Evolutionary conservation across 2,888 invertebrate species (phyloP).

Genomic region (Agonum fuliginosum): DNA sequence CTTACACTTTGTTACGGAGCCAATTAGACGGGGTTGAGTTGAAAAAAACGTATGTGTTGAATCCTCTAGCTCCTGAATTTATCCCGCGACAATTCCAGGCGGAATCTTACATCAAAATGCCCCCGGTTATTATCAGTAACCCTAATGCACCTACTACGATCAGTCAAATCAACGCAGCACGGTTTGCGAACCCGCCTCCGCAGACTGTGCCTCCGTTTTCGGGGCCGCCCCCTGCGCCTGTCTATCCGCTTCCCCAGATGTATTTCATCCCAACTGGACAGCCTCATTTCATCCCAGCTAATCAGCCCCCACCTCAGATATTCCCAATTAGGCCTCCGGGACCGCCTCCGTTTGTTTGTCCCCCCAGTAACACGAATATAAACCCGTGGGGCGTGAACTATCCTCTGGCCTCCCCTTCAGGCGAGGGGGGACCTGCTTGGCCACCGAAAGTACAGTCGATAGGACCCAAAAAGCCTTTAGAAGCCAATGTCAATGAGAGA

Average conservation of each 20-base stretch:
- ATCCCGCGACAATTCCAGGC: conserved; percentile 78
- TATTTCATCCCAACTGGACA: conserved; percentile 61
- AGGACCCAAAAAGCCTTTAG: conserved; percentile 52
- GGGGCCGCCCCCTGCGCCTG: conserved; percentile 60
- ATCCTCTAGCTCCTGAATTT: conserved; percentile 88
- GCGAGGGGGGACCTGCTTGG: conserved; percentile 63
- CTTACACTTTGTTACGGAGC: conserved; percentile 80
- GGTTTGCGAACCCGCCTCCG: conserved; percentile 62
- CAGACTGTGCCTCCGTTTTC: conserved; percentile 61
- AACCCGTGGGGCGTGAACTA: conserved; percentile 65
- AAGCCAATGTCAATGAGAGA: conserved; percentile 26
- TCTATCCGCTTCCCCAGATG: conserved; percentile 60
- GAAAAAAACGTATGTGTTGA: conserved; percentile 84
- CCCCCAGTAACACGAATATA: conserved; percentile 60
- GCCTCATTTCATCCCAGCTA: conserved; percentile 51
- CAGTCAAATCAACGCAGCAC: conserved; percentile 60
- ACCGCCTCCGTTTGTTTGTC: conserved; percentile 61
- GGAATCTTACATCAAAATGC: conserved; percentile 72
- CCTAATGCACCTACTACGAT: conserved; percentile 60
- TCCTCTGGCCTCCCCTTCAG: conserved; percentile 64
- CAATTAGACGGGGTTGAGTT: conserved; percentile 84
- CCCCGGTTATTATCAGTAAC: conserved; percentile 58
- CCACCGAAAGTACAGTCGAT: conserved; percentile 61
- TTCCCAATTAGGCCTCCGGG: conserved; percentile 61
- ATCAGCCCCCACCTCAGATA: conserved; percentile 56